phyloP scores from a whole-genome alignment of 2,888 invertebrate species.

The Pecten maximus region DNA sequence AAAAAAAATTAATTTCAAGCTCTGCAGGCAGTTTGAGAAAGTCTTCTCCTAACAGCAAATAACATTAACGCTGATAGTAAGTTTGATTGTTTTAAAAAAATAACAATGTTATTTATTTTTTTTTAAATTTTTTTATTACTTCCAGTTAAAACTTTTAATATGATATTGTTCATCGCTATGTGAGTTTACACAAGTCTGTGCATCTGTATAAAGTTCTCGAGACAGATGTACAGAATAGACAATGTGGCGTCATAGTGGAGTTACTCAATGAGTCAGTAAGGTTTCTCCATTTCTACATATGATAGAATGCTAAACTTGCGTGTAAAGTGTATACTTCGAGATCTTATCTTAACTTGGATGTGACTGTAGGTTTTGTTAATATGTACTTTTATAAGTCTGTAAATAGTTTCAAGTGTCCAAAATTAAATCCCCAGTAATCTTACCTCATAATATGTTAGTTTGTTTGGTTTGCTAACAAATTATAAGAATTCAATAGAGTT shows the following conservation, averaged over 20 bases:
- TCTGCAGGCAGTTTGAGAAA: background rate
- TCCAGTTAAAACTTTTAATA: background rate
- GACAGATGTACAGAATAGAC: background rate
- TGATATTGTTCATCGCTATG: background rate
- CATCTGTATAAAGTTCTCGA: background rate
- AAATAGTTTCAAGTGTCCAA: background rate
- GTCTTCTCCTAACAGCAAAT: background rate
- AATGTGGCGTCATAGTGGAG: background rate
- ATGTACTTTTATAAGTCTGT: conserved; percentile 9
- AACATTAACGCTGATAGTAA: background rate
- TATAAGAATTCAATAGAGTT: background rate
- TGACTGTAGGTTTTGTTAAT: background rate
- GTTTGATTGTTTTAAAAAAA: background rate
- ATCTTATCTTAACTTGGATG: conserved; percentile 23
- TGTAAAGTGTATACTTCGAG: background rate
- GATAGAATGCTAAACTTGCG: conserved; percentile 5
- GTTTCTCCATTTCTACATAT: background rate
- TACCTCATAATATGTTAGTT: background rate
- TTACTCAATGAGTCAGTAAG: background rate
- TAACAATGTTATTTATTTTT: background rate
- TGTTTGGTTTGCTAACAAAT: background rate
- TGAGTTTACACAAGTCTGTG: background rate
- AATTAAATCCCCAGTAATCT: background rate
- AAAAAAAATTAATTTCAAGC: background rate
- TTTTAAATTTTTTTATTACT: background rate